Evolutionary conservation across 2,797 vertebrate genomes (phyloP).

Genomic region (Malacoctenus gilli): DNA sequence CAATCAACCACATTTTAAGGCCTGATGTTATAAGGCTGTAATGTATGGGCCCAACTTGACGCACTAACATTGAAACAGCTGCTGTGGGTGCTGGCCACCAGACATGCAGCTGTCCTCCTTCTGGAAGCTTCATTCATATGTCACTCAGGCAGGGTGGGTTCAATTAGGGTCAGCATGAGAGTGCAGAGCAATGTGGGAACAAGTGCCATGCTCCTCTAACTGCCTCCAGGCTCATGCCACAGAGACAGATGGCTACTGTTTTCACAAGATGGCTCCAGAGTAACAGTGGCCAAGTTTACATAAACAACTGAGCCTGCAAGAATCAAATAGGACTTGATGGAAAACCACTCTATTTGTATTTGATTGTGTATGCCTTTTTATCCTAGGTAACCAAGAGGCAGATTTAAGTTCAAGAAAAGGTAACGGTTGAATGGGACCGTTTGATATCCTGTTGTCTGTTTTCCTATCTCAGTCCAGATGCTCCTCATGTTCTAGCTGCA

Average conservation of each 20-base stretch:
- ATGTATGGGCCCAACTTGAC: neutral
- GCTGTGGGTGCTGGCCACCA: constrained; percentile 10
- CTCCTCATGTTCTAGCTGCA: constrained; percentile 55
- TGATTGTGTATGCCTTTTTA: constrained; percentile 58
- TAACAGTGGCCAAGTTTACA: constrained; percentile 37
- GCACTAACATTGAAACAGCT: constrained; percentile 28
- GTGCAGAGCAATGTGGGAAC: constrained; percentile 30
- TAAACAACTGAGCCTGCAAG: constrained; percentile 24
- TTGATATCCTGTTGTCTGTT: constrained; percentile 14
- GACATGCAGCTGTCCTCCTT: constrained; percentile 48
- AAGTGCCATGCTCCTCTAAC: constrained; percentile 49
- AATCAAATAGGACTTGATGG: constrained; percentile 14
- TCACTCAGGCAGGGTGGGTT: constrained; percentile 49
- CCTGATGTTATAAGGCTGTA: too few relatives aligned
- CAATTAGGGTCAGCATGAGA: constrained; percentile 42
- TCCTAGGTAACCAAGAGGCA: constrained; percentile 65
- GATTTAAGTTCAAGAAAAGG: constrained; percentile 66
- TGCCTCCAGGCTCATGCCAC: constrained; percentile 38
- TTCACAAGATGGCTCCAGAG: constrained; percentile 25
- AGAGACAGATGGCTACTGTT: constrained; percentile 67
- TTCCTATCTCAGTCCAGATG: constrained; percentile 40
- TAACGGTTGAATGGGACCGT: constrained; percentile 41
- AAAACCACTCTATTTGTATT: constrained; percentile 26
- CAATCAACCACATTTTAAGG: too few relatives aligned
- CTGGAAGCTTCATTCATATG: constrained; percentile 33